phyloP scores from a whole-genome alignment of 2,888 invertebrate genomes.

The Patella pellucida region DNA sequence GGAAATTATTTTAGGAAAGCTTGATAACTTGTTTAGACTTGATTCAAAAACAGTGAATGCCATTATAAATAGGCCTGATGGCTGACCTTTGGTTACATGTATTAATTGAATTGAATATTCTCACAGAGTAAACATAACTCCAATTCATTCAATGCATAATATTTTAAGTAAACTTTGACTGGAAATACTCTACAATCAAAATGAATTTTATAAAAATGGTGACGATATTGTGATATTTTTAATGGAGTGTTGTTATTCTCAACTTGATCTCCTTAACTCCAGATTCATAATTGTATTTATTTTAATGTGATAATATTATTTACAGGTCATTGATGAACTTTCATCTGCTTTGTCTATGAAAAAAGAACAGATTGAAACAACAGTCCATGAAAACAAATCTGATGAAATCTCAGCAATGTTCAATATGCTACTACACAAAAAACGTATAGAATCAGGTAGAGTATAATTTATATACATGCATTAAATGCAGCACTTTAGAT shows the following conservation, averaged over 20 bases:
- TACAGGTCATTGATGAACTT: constrained; percentile 65
- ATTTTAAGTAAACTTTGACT: too few relatives aligned
- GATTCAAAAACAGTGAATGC: too few relatives aligned
- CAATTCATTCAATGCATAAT: too few relatives aligned
- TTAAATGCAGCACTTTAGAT: too few relatives aligned
- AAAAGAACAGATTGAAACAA: constrained; percentile 60
- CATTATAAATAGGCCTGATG: too few relatives aligned
- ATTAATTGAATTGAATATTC: too few relatives aligned
- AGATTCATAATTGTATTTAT: neutral
- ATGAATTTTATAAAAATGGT: neutral
- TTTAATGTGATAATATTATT: constrained; percentile 16
- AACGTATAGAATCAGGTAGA: constrained; percentile 62
- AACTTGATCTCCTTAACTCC: neutral
- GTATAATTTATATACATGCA: too few relatives aligned
- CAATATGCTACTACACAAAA: constrained; percentile 68
- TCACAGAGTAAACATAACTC: too few relatives aligned
- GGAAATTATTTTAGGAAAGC: too few relatives aligned
- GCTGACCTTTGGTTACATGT: too few relatives aligned
- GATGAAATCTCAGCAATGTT: constrained; percentile 71
- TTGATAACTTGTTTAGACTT: too few relatives aligned
- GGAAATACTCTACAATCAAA: too few relatives aligned
- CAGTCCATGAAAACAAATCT: constrained; percentile 66
- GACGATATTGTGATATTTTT: neutral
- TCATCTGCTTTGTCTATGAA: constrained; percentile 59
- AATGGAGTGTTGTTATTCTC: neutral